Percentiles rank a stretch among this genome's conserved stretches.
Conservation (phyloP, 2,113 vertebrate genomes). For the human region GRCh38 chr3:98626001-98626500, state of each 20-base stretch:
- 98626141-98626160: background rate
- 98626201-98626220: background rate
- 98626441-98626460: background rate
- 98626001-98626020: conserved; percentile 36
- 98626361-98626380: background rate
- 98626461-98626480: background rate
- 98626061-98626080: background rate
- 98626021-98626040: conserved; percentile 33
- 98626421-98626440: background rate
- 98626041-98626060: conserved; percentile 25
- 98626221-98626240: background rate
- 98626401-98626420: background rate
- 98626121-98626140: background rate
- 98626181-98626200: background rate
- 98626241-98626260: background rate
- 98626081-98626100: conserved; percentile 38
- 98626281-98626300: background rate
- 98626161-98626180: background rate
- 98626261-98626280: background rate
- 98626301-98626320: background rate
- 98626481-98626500: background rate
- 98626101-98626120: background rate
- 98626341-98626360: background rate
- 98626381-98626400: background rate
- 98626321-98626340: background rate